Evolutionary conservation across 2,888 invertebrate species (phyloP), one percentile per base, ranked within the genome.

Genomic region (Drosophila paracracens): DNA sequence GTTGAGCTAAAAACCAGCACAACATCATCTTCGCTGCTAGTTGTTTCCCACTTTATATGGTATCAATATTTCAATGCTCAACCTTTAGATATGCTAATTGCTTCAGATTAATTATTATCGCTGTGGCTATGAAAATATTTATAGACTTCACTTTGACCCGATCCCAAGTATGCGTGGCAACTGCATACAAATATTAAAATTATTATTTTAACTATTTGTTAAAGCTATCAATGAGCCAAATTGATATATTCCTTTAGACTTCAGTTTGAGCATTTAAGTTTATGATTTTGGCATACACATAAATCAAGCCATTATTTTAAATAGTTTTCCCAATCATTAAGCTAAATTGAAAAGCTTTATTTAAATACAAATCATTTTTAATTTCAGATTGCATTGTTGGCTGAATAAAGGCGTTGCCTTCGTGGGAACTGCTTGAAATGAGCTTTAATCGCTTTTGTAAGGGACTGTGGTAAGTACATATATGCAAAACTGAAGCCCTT

Each of bases 21-120:
- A 61, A 68, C 31, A 27, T 52, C 25, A 25, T 61, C 43, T 21
- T n/a, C 11, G 38, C 33, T 8, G 27, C 35, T 36, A 27, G 38
- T 27, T 54, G 36, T 27, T 6, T 25, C 36, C 48, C 43, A 25
- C 31, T 48, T 69, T 25, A 56, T 70, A 50, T 25, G 60, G 56
- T 25, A 63, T 52, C 71, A 53, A 52, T 65, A 40, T 66, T 56
- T 65, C 35, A 60, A 46, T 58, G 53, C 56, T 58, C 58, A 59
- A 58, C 35, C 46, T 62, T 77, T 51, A 31, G 35, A 54, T 77
- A 56, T 58, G 73, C 33, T 72, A 65, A 72, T 66, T 56, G 73
- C 33, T 33, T 27, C 38, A 46, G 72, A 71, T 75, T 61, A 61
- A 50, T 48, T 66, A 11, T 61, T 40, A 52, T 58, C 35, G 43